Evolutionary conservation across 2,888 invertebrate genomes (phyloP).

Genomic region (Eudasyphora cyanicolor): DNA sequence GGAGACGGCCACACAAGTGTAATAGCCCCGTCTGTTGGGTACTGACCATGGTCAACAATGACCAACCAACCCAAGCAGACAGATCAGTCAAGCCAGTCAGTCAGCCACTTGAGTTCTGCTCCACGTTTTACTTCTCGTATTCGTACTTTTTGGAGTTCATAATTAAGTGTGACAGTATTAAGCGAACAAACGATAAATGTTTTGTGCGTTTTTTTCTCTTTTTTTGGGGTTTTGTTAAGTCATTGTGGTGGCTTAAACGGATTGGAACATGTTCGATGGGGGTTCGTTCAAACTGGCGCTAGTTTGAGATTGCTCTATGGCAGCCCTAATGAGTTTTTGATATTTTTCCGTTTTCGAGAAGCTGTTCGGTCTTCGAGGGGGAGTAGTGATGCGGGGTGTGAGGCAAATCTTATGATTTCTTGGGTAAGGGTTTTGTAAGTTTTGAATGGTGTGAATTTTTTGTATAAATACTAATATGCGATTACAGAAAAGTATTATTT

Average conservation of each 20-base stretch:
- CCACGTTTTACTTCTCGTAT: background rate
- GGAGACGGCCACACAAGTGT: background rate
- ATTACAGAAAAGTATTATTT: slow-evolving; percentile 27
- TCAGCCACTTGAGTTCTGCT: background rate
- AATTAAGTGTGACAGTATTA: slow-evolving; percentile 27
- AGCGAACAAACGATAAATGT: background rate
- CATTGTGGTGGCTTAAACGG: slow-evolving; percentile 8
- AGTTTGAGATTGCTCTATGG: background rate
- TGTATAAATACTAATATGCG: slow-evolving; percentile 53
- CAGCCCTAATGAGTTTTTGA: background rate
- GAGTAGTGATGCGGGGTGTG: background rate
- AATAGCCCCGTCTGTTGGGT: slow-evolving; percentile 13
- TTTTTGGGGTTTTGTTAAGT: slow-evolving; percentile 30
- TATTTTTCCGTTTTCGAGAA: background rate
- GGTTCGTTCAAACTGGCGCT: slow-evolving; percentile 34
- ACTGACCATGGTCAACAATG: slow-evolving; percentile 51
- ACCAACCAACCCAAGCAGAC: background rate
- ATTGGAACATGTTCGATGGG: slow-evolving; percentile 16
- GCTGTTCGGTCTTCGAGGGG: background rate
- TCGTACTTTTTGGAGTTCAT: too few species aligned
- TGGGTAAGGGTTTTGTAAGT: slow-evolving; percentile 4
- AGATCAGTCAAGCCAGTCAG: too few species aligned
- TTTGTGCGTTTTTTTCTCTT: background rate
- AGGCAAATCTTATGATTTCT: background rate
- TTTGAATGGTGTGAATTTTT: slow-evolving; percentile 50